Percentiles rank a stretch among this genome's conserved stretches.
Conservation (phyloP, 2,888 invertebrate species). For the Nasonia oneida region DNA sequence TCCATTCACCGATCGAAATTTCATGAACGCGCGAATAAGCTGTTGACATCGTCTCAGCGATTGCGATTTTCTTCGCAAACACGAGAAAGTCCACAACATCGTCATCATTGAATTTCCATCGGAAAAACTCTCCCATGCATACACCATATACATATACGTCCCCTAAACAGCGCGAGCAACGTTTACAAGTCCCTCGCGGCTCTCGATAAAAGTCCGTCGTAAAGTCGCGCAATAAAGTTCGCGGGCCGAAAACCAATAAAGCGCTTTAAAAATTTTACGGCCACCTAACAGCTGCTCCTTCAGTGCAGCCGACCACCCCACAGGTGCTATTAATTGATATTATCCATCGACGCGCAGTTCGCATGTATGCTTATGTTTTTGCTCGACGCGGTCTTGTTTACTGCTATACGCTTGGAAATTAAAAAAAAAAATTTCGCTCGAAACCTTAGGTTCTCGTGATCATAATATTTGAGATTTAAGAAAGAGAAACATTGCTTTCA, state of each 20-base stretch:
- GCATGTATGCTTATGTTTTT: not conserved
- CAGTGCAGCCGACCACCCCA: not conserved
- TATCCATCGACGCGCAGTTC: slow-evolving; percentile 8
- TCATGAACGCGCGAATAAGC: not conserved
- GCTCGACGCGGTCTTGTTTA: not conserved
- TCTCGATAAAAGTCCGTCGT: slow-evolving; percentile 58
- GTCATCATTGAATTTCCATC: slow-evolving; percentile 13
- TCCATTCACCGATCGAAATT: not conserved
- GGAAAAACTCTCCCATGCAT: slow-evolving; percentile 3
- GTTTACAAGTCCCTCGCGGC: slow-evolving; percentile 56
- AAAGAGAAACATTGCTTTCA: slow-evolving; percentile 22
- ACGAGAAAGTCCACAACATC: slow-evolving; percentile 32
- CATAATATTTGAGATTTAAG: not conserved
- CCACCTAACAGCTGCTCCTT: slow-evolving; percentile 24
- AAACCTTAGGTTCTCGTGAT: not conserved
- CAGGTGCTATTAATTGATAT: slow-evolving; percentile 32
- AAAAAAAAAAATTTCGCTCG: too few relatives aligned
- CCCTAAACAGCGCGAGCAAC: not conserved
- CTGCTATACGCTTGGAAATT: too few relatives aligned
- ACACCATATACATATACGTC: not conserved
- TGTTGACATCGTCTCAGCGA: not conserved
- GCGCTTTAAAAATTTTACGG: slow-evolving; percentile 41
- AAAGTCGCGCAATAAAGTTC: slow-evolving; percentile 53
- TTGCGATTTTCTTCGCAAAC: slow-evolving; percentile 4
- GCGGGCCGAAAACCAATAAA: slow-evolving; percentile 36